Percentiles rank a stretch among this genome's conserved stretches.
Evolutionary conservation across 2,113 vertebrate species (phyloP).

Genomic region (Oplegnathus fasciatus): DNA sequence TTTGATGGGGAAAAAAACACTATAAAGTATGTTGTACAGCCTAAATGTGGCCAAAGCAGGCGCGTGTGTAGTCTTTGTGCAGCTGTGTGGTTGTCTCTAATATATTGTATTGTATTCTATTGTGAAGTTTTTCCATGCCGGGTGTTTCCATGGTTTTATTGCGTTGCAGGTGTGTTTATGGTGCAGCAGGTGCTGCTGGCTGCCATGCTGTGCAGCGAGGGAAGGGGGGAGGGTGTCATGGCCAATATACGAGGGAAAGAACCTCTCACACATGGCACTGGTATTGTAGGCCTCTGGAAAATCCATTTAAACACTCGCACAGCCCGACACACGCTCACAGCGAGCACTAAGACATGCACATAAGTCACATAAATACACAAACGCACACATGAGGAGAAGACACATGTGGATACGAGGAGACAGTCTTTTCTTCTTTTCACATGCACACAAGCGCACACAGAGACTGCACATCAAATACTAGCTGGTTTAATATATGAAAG

Average conservation of each 20-base stretch:
- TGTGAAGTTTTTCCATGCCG: conserved; percentile 37
- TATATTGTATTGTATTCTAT: conserved; percentile 23
- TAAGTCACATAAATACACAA: conserved; percentile 62
- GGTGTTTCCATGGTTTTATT: conserved; percentile 58
- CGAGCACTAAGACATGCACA: conserved; percentile 38
- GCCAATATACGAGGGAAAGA: conserved; percentile 72
- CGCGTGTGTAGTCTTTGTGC: neutral
- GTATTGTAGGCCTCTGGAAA: conserved; percentile 73
- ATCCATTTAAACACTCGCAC: conserved; percentile 66
- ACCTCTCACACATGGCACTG: conserved; percentile 73
- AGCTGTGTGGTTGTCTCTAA: conserved; percentile 11
- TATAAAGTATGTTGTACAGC: neutral
- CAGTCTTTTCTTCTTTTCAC: neutral
- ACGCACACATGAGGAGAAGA: conserved; percentile 31
- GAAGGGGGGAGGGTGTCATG: conserved; percentile 56
- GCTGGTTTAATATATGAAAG: conserved; percentile 10
- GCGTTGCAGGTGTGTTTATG: conserved; percentile 76
- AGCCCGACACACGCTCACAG: conserved; percentile 56
- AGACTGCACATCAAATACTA: neutral
- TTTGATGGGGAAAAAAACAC: neutral
- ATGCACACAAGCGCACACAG: neutral
- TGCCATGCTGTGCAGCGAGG: conserved; percentile 45
- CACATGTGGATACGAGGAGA: conserved; percentile 27
- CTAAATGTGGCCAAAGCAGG: conserved; percentile 8
- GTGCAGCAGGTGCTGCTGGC: conserved; percentile 75